Conservation (phyloP, 2,797 vertebrate species). For the Pantherophis alleghaniensis region DNA sequence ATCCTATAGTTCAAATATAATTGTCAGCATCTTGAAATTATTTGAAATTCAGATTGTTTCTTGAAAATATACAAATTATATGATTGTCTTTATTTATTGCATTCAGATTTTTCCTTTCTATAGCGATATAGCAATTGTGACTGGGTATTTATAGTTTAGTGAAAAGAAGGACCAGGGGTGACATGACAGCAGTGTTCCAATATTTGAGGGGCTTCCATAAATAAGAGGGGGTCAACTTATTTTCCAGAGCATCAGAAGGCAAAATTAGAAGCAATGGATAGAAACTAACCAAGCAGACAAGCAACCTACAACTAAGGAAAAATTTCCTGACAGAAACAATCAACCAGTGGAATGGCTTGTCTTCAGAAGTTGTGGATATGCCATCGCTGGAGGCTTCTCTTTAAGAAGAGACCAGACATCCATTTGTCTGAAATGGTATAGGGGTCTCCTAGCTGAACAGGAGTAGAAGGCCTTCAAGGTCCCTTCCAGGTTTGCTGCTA, state of each 20-base stretch:
- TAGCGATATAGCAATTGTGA: neutral
- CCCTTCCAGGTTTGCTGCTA: no score
- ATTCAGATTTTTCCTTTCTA: neutral
- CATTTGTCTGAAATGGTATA: no score
- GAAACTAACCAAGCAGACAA: no score
- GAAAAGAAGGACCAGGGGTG: neutral
- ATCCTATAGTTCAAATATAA: neutral
- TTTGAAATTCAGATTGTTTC: neutral
- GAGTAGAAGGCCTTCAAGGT: no score
- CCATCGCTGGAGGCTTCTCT: neutral
- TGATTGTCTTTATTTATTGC: neutral
- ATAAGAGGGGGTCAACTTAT: neutral
- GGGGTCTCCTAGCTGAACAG: no score
- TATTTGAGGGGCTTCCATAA: neutral
- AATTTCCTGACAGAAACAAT: neutral
- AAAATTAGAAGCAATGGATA: no score
- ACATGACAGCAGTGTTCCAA: neutral
- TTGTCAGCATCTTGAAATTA: neutral
- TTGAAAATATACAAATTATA: neutral
- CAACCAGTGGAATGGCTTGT: neutral
- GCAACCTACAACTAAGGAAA: no score
- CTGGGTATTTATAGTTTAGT: neutral
- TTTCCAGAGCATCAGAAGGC: neutral
- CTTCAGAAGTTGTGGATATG: neutral
- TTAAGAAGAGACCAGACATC: no score